These are phyloP conservation scores for Callinectes sapidus DNA, from an alignment of 2,888 invertebrate genomes.

Conservation along the genomic window DNA sequence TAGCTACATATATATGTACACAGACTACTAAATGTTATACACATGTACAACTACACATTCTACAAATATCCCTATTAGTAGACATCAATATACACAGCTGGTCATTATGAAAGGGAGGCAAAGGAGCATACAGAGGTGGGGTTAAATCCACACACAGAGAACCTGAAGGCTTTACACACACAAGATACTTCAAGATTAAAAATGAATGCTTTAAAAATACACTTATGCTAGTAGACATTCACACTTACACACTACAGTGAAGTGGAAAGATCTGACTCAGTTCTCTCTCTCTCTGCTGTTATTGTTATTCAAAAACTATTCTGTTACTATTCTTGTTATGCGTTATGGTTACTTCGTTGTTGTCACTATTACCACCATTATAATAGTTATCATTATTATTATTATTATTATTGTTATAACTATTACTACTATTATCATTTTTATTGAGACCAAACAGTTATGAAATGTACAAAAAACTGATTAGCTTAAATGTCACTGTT, in stretches of 20 bases:
- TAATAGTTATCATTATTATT: neutral
- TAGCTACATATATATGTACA: conserved; percentile 18
- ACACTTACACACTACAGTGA: conserved; percentile 13
- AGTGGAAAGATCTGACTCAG: neutral
- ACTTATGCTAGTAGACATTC: neutral
- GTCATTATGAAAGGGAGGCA: neutral
- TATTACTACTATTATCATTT: neutral
- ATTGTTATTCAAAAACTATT: neutral
- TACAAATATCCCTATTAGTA: neutral
- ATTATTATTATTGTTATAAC: neutral
- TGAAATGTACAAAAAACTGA: neutral
- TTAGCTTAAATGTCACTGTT: neutral
- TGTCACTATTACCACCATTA: neutral
- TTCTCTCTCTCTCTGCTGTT: conserved; percentile 32
- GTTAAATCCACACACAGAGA: conserved; percentile 5
- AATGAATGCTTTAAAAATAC: conserved; percentile 12
- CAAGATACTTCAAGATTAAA: neutral
- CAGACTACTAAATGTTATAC: conserved; percentile 12
- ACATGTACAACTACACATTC: conserved; percentile 25
- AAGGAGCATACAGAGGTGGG: neutral
- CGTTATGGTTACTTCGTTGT: neutral
- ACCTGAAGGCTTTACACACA: neutral
- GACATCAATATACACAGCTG: neutral
- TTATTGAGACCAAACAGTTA: conserved; percentile 30
- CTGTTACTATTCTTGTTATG: neutral